These are phyloP conservation scores for Idris sp. DNA, from an alignment of 1,140 invertebrate genomes.

Conservation along the genomic window DNA sequence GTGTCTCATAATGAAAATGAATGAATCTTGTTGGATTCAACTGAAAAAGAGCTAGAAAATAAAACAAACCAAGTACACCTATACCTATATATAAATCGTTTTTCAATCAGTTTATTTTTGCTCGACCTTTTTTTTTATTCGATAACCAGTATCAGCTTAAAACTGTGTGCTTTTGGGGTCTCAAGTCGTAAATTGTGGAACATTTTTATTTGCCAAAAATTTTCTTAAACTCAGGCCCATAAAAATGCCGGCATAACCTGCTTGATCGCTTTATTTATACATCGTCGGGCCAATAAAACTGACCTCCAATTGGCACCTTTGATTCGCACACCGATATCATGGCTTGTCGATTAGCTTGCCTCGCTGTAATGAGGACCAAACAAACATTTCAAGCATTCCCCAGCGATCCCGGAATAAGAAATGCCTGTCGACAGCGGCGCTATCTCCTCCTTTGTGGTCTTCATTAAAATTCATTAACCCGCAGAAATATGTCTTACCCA, in stretches of 20 bases:
- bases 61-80: no score
- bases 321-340: conserved; percentile 16
- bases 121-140: no score
- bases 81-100: conserved; percentile 4
- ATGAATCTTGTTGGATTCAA: no score
- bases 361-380: conserved; percentile 30
- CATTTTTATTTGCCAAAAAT: conserved; percentile 56
- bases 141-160: no score
- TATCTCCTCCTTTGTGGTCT: conserved; percentile 38
- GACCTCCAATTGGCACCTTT: conserved; percentile 35
- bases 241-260: conserved; percentile 37
- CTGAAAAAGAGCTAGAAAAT: no score
- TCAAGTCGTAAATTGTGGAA: conserved; percentile 50
- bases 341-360: conserved; percentile 28
- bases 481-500: conserved; percentile 49
- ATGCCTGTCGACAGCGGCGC: conserved; percentile 18
- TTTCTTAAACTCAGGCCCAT: background rate
- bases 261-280: conserved; percentile 53
- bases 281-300: conserved; percentile 29
- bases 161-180: conserved; percentile 7
- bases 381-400: conserved; percentile 34
- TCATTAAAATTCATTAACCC: conserved; percentile 63
- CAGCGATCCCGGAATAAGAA: conserved; percentile 19
- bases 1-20: no score
- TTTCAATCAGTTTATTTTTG: no score